A percentile compares a stretch with the other conserved stretches of the same genome.
Evolutionary conservation across 2,888 invertebrate genomes (phyloP).

Genomic region (Diaperis boleti): DNA sequence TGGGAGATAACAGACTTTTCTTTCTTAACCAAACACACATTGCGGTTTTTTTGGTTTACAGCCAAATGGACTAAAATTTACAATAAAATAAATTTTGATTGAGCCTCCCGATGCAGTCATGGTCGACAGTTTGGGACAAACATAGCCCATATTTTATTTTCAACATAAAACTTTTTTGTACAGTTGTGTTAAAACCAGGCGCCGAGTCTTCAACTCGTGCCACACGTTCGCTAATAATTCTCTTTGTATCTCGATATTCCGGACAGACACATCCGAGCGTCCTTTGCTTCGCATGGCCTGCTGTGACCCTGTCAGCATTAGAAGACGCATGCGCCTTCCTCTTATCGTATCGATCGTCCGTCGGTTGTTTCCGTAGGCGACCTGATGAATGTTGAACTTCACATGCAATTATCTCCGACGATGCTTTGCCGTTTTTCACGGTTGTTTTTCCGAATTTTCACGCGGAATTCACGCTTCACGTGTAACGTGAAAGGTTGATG

Average conservation of each 20-base stretch:
- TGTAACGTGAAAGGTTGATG: too few species aligned
- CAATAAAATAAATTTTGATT: too few species aligned
- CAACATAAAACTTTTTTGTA: too few species aligned
- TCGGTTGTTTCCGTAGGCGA: slow-evolving; percentile 51
- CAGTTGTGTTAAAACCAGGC: slow-evolving; percentile 31
- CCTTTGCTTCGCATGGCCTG: slow-evolving; percentile 51
- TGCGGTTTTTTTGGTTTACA: too few species aligned
- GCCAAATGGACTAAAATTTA: too few species aligned
- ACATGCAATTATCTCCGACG: slow-evolving; percentile 36
- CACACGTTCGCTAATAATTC: neutral
- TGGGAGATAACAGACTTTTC: too few species aligned
- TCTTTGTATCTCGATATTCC: neutral
- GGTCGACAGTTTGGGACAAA: too few species aligned
- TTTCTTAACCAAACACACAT: too few species aligned
- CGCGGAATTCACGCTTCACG: too few species aligned
- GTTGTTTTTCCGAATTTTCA: slow-evolving; percentile 17
- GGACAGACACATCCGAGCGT: slow-evolving; percentile 15
- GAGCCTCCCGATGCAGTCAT: too few species aligned
- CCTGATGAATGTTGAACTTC: slow-evolving; percentile 45
- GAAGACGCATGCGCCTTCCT: slow-evolving; percentile 51
- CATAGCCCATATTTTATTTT: too few species aligned
- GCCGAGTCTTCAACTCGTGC: slow-evolving; percentile 6
- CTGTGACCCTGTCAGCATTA: slow-evolving; percentile 57
- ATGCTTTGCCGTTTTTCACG: slow-evolving; percentile 31
- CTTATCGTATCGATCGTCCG: slow-evolving; percentile 58